Percentiles rank a stretch among this genome's conserved stretches.
Conservation (phyloP, 2,113 vertebrate species). For the Tichodroma muraria region DNA sequence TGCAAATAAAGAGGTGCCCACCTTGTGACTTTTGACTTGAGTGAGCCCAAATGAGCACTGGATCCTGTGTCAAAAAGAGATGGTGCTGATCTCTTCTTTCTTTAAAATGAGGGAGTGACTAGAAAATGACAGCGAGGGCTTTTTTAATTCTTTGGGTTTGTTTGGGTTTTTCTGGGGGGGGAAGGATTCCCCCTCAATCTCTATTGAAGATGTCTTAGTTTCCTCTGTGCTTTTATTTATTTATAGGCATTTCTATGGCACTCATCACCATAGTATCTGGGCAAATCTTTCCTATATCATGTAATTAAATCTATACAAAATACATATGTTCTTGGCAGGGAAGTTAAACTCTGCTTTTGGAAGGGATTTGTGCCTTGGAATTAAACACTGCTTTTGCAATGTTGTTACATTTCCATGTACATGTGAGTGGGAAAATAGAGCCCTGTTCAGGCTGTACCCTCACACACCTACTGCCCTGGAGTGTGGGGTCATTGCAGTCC, state of each 20-base stretch:
- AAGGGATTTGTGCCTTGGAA: slow-evolving; percentile 43
- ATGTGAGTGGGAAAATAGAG: not conserved
- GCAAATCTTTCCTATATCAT: slow-evolving; percentile 10
- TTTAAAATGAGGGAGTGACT: not conserved
- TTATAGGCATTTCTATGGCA: slow-evolving; percentile 1
- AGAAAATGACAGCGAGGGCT: not conserved
- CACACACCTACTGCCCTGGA: not conserved
- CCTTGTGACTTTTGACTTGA: not conserved
- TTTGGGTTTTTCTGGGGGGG: not conserved
- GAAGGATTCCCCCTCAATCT: not conserved
- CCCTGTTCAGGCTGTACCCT: not conserved
- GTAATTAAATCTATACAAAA: slow-evolving; percentile 62
- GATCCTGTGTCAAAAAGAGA: not conserved
- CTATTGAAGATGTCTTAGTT: not conserved
- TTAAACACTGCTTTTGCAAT: slow-evolving; percentile 44
- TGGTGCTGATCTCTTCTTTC: not conserved
- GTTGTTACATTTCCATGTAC: not conserved
- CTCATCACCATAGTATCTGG: not conserved
- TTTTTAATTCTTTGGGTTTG: not conserved
- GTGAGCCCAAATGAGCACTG: not conserved
- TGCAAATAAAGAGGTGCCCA: slow-evolving; percentile 14
- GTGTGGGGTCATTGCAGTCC: accelerated
- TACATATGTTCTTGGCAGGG: slow-evolving; percentile 49
- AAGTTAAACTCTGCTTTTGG: slow-evolving; percentile 28
- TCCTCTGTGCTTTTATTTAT: slow-evolving; percentile 1